These are phyloP conservation scores for Psittacula echo DNA, from an alignment of 2,797 vertebrate genomes.

Conservation along the genomic window DNA sequence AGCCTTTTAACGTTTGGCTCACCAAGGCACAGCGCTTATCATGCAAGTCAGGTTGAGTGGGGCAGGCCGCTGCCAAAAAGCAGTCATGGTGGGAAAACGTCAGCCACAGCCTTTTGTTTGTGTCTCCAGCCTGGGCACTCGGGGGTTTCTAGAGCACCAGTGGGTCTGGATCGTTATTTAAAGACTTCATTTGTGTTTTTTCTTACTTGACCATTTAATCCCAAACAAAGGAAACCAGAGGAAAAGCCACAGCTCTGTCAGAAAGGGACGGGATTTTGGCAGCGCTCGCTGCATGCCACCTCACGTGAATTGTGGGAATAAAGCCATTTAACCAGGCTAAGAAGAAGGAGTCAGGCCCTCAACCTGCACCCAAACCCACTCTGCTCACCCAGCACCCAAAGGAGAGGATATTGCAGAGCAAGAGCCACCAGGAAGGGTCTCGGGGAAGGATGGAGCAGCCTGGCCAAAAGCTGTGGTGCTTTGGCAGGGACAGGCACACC, in stretches of 20 bases:
- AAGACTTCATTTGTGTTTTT: no score
- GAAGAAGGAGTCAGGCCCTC: not conserved
- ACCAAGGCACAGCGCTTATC: not conserved
- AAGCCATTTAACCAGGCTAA: not conserved
- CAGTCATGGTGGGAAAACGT: rapidly evolving
- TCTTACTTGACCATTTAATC: not conserved
- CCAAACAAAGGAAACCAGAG: not conserved
- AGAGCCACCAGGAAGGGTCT: not conserved
- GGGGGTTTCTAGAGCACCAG: not conserved
- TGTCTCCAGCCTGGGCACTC: not conserved
- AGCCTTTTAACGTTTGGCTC: not conserved
- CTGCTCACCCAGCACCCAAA: rapidly evolving
- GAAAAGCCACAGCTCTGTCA: not conserved
- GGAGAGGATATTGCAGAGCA: not conserved
- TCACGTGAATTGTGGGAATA: not conserved
- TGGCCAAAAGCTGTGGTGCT: rapidly evolving
- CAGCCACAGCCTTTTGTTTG: not conserved
- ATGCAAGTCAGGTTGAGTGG: not conserved
- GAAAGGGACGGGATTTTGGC: not conserved
- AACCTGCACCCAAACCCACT: not conserved
- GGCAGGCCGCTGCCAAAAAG: not conserved
- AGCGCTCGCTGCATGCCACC: rapidly evolving
- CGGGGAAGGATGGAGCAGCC: not conserved
- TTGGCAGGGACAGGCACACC: rapidly evolving
- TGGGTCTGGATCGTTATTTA: not conserved